phyloP scores from a whole-genome alignment of 30 jellyfish, hydroid and myxozoan species.

The Aurelia sp. region DNA sequence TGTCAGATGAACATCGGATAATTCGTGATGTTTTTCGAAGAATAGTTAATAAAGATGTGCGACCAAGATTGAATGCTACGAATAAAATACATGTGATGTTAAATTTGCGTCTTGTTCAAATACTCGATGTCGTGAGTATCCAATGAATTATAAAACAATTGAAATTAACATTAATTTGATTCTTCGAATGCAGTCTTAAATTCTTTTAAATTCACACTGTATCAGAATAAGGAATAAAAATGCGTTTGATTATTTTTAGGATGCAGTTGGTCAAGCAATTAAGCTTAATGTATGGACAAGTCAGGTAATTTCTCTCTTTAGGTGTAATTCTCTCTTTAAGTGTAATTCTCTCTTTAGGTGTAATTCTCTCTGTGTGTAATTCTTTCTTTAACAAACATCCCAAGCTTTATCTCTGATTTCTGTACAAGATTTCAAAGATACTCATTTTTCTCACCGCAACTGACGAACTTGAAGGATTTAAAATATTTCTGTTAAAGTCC shows the following conservation, averaged over 20 bases:
- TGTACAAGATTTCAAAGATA: no score
- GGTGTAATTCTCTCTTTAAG: neutral
- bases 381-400: neutral
- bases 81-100: conserved; percentile 24
- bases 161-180: no score
- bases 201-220: no score
- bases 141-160: no score
- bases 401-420: no score
- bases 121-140: conserved; percentile 75
- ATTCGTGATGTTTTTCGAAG: conserved; percentile 56
- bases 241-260: conserved; percentile 20
- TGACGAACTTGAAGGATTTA: no score
- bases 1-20: conserved; percentile 74
- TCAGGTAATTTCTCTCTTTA: conserved; percentile 10
- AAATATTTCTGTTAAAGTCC: no score
- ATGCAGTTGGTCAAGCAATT: conserved; percentile 83
- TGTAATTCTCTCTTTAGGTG: neutral
- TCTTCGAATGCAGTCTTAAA: no score
- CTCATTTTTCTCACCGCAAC: no score
- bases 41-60: conserved; percentile 35
- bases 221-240: no score
- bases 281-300: conserved; percentile 87
- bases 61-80: conserved; percentile 33
- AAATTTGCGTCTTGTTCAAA: conserved; percentile 58
- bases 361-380: neutral